Evolutionary conservation across 2,797 vertebrate species (phyloP).

Genomic region (Hydrolagus colliei): DNA sequence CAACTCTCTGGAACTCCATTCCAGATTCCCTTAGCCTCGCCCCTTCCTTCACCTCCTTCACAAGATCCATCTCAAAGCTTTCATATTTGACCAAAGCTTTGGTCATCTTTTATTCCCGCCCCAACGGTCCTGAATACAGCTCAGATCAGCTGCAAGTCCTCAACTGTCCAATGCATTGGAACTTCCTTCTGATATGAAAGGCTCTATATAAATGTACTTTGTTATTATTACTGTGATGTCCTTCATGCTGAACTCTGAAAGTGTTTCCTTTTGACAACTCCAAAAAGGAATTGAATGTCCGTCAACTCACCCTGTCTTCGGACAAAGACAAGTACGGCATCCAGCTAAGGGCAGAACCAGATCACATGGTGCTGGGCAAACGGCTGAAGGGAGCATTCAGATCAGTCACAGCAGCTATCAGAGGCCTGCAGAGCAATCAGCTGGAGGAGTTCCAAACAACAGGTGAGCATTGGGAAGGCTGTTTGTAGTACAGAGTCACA

Average conservation of each 20-base stretch:
- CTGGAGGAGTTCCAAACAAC: slow-evolving; percentile 83
- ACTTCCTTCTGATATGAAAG: no score
- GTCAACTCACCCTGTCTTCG: slow-evolving; percentile 77
- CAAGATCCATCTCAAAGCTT: no score
- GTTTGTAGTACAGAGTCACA: not conserved
- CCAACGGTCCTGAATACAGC: no score
- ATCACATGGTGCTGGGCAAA: slow-evolving; percentile 94
- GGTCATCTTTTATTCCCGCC: no score
- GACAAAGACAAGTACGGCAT: slow-evolving; percentile 88
- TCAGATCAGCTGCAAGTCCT: no score
- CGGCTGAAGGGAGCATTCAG: slow-evolving; percentile 90
- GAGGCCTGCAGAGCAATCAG: slow-evolving; percentile 76
- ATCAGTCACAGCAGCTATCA: slow-evolving; percentile 72
- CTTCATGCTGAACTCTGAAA: not conserved
- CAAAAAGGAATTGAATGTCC: slow-evolving; percentile 84
- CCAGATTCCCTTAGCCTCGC: no score
- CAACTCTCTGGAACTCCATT: no score
- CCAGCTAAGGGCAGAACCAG: slow-evolving; percentile 80
- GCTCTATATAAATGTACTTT: no score
- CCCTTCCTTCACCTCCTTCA: no score
- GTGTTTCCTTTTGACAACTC: slow-evolving; percentile 8
- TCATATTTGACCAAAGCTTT: no score
- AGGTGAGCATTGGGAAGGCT: slow-evolving; percentile 50
- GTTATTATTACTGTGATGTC: not conserved
- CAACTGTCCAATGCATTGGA: no score